These are phyloP conservation scores for Hippocampus kuda DNA, from an alignment of 2,797 vertebrate species.

Conservation along the genomic window DNA sequence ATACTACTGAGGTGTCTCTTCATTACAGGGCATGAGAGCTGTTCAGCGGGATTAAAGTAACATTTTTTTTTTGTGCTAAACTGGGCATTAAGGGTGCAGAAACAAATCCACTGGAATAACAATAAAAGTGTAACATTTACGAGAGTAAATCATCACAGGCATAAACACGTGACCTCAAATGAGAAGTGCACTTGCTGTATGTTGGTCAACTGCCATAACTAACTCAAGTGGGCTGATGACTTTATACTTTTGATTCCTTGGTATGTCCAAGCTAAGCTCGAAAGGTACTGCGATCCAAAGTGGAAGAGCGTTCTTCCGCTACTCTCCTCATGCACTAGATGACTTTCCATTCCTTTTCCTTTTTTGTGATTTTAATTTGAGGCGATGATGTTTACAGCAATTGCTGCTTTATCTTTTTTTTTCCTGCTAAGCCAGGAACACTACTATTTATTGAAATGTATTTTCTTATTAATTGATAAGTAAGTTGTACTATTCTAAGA, in stretches of 20 bases:
- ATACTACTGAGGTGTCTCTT: slow-evolving; percentile 6
- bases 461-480: slow-evolving; percentile 31
- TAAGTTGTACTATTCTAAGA: slow-evolving; percentile 30
- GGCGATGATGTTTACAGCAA: slow-evolving; percentile 49
- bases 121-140: slow-evolving; percentile 15
- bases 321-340: slow-evolving; percentile 23
- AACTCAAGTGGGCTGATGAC: slow-evolving; percentile 3
- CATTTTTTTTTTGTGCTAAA: background rate
- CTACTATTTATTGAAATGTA: slow-evolving; percentile 55
- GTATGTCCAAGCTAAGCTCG: slow-evolving; percentile 13
- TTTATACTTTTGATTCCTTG: slow-evolving; percentile 9
- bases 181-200: slow-evolving; percentile 12
- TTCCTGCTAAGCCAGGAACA: slow-evolving; percentile 43
- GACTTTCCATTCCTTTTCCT: slow-evolving; percentile 15
- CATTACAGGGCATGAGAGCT: background rate
- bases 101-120: slow-evolving; percentile 46
- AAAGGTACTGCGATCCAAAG: slow-evolving; percentile 23
- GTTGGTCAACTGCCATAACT: slow-evolving; percentile 3
- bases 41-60: slow-evolving; percentile 8
- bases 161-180: slow-evolving; percentile 19
- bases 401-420: slow-evolving; percentile 40
- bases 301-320: background rate
- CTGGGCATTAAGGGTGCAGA: slow-evolving; percentile 35
- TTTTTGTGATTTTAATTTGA: slow-evolving; percentile 32
- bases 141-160: slow-evolving; percentile 12